Conservation (phyloP, 2,113 vertebrate species). For the Riparia riparia region DNA sequence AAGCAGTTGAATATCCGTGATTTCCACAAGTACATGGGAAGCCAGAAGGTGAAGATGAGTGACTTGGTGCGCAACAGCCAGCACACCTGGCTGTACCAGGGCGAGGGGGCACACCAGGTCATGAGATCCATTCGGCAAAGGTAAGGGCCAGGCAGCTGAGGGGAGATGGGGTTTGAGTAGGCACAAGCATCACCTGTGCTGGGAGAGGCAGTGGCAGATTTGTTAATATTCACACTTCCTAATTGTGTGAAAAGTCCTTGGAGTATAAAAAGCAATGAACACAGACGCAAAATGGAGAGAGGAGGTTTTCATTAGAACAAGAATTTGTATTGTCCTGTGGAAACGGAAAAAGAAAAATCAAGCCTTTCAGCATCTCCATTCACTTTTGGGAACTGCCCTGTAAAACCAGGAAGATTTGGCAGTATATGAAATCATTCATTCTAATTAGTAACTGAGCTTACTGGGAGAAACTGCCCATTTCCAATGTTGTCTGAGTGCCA, state of each 20-base stretch:
- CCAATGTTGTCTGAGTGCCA: constrained; percentile 52
- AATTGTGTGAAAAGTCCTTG: background rate
- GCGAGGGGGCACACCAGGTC: constrained; percentile 89
- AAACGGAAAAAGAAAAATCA: constrained; percentile 42
- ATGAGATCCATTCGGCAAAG: constrained; percentile 88
- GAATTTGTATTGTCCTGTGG: constrained; percentile 14
- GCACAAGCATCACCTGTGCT: background rate
- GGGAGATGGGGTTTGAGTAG: background rate
- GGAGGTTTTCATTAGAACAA: constrained; percentile 41
- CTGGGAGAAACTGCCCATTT: constrained; percentile 19
- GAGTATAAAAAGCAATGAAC: background rate
- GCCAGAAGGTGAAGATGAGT: constrained; percentile 76
- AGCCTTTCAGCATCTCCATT: constrained; percentile 45
- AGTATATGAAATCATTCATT: constrained; percentile 44
- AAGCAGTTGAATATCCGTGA: constrained; percentile 85
- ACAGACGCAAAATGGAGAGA: background rate
- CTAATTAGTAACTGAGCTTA: constrained; percentile 57
- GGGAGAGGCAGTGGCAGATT: background rate
- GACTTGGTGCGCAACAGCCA: constrained; percentile 89
- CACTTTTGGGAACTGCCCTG: constrained; percentile 53
- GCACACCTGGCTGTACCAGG: constrained; percentile 92
- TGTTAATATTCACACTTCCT: constrained; percentile 4
- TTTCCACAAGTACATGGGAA: constrained; percentile 84
- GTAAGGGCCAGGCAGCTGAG: constrained; percentile 70
- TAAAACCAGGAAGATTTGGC: constrained; percentile 53